Conservation (phyloP, 2,113 vertebrate genomes). For the Anser brachyrhynchus region DNA sequence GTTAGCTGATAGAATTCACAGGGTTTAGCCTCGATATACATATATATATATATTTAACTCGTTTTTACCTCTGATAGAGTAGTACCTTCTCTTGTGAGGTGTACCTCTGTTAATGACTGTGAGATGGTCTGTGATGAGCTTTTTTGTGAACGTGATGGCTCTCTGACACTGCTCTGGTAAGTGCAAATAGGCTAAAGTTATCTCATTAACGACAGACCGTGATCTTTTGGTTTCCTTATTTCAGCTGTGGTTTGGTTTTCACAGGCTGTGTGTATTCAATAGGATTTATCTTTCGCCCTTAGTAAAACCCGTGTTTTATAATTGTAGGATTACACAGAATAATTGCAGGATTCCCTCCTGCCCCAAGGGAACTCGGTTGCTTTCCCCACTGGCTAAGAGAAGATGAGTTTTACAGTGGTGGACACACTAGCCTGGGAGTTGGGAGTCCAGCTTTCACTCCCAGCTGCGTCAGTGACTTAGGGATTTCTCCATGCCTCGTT, state of each 20-base stretch:
- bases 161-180: not conserved
- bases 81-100: not conserved
- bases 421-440: not conserved
- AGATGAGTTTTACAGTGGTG: not conserved
- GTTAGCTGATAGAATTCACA: not conserved
- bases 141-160: not conserved
- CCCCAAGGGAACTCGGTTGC: not conserved
- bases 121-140: not conserved
- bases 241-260: not conserved
- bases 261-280: not conserved
- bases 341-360: not conserved
- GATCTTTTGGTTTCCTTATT: not conserved
- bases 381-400: not conserved
- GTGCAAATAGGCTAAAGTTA: not conserved
- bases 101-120: not conserved
- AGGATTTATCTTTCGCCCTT: not conserved
- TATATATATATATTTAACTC: too few species aligned
- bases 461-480: not conserved
- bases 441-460: constrained; percentile 8
- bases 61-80: not conserved
- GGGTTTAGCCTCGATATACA: not conserved
- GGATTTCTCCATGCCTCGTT: not conserved
- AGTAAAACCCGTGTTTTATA: not conserved
- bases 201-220: not conserved
- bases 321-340: not conserved